Evolutionary conservation across 1,140 invertebrate species (phyloP), one percentile per base, ranked within the genome.

Genomic region (Platorchestia sp.): DNA sequence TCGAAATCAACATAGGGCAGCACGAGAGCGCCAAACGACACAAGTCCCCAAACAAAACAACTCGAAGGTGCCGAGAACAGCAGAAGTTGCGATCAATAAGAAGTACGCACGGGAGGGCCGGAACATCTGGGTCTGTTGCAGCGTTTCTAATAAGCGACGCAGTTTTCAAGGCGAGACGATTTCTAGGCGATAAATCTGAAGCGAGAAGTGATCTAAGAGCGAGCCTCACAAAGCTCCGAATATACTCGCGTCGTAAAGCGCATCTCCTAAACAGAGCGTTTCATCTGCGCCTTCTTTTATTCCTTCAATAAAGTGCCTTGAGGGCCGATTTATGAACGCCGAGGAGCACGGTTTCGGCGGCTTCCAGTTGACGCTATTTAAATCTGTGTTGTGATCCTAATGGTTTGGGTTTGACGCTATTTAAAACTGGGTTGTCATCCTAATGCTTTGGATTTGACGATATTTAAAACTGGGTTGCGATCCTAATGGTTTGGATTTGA

Each of bases 231-330:
- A 91, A 91, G 89, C 89, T 19, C 89, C 89, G 89, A 91, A 91
- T 91, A 91, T 91, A 91, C 89, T 91, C 42, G 89, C 14, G 89
- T 91, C 89, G 44, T 91, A 91, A 91, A 91, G 44, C n/a, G 89
- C 89, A 44, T 91, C 89, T 44, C 89, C 41, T 44, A 91, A 91
- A 91, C 89, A 91, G 89, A 91, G 89, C 42, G 89, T 91, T 91
- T 91, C 89, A 91, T 91, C 89, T 91, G 41, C 89, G 22, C 41
- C 36, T 42, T 91, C 36, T 91, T 91, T 91, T 91, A 91, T 91
- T 91, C 89, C 89, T 91, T 91, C 89, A 91, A 91, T 91, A 91
- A 91, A 91, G 89, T 91, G 47, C 89, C 42, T 91, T 91, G 5
- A 36, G 41, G 19, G 19, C 41, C 22, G 44, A 91, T 86, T 86